Evolutionary conservation across 1,140 invertebrate genomes (phyloP).

Genomic region (Dermatophagoides farinae): DNA sequence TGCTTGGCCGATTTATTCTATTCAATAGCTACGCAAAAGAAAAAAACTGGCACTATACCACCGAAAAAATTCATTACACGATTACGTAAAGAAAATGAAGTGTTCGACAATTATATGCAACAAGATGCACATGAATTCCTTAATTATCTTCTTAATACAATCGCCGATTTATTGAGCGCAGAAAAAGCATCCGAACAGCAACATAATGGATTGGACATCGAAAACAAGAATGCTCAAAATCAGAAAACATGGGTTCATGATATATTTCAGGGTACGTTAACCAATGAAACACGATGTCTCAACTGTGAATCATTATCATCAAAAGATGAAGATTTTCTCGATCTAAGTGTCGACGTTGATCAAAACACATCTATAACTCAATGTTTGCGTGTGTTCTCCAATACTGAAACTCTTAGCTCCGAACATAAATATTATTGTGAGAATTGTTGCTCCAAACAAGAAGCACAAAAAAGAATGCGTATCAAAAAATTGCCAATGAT

Average conservation of each 20-base stretch:
- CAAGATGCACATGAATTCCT: constrained; percentile 99
- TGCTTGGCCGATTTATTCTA: constrained; percentile 96
- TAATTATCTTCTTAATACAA: constrained; percentile 86
- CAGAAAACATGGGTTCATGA: constrained; percentile 93
- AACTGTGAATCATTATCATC: constrained; percentile 59
- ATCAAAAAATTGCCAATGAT: constrained; percentile 96
- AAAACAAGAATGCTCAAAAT: background rate
- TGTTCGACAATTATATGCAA: constrained; percentile 99
- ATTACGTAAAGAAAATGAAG: constrained; percentile 93
- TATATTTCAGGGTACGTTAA: constrained; percentile 97
- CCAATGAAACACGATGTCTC: constrained; percentile 93
- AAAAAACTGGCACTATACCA: constrained; percentile 95
- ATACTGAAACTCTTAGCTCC: constrained; percentile 94
- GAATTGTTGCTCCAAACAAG: constrained; percentile 96
- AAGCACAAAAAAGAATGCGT: constrained; percentile 85
- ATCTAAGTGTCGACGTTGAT: constrained; percentile 95
- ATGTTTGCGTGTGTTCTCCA: constrained; percentile 89
- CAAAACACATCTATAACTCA: constrained; percentile 98
- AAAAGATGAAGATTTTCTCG: constrained; percentile 98
- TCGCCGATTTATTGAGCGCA: constrained; percentile 38
- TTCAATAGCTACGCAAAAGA: constrained; percentile 96
- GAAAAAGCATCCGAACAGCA: constrained; percentile 11
- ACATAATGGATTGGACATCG: background rate
- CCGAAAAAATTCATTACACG: constrained; percentile 98
- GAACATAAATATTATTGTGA: constrained; percentile 99